These are phyloP conservation scores for Nasonia vitripennis DNA, from an alignment of 1,140 invertebrate genomes.

Conservation along the genomic window DNA sequence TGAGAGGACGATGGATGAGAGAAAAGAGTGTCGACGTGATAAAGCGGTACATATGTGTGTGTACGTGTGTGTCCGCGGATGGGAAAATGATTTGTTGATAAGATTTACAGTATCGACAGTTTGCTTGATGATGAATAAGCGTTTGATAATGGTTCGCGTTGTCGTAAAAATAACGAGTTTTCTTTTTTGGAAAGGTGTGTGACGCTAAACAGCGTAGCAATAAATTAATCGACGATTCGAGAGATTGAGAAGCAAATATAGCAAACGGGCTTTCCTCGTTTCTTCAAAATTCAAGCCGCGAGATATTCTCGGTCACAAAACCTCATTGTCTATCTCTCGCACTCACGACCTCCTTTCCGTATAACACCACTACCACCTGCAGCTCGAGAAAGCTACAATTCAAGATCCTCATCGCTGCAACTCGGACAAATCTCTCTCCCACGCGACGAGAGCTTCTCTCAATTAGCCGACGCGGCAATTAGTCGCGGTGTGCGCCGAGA, in stretches of 20 bases:
- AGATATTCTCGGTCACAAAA: too few species aligned
- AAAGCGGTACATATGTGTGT: constrained; percentile 6
- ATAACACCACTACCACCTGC: not conserved
- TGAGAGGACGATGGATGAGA: constrained; percentile 31
- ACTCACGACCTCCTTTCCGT: not conserved
- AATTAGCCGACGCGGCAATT: not conserved
- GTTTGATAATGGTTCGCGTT: not conserved
- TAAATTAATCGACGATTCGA: too few species aligned
- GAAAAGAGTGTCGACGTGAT: not conserved
- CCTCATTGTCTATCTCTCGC: not conserved
- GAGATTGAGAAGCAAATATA: too few species aligned
- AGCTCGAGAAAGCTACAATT: not conserved
- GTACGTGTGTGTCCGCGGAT: not conserved
- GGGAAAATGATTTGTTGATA: not conserved
- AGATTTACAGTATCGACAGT: not conserved
- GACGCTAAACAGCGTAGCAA: too few species aligned
- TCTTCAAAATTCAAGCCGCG: too few species aligned
- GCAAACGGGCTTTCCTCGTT: too few species aligned
- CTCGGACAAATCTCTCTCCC: not conserved
- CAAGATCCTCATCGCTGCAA: not conserved
- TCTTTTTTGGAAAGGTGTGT: too few species aligned
- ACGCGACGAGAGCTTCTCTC: not conserved
- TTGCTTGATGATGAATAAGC: not conserved
- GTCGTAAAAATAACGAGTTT: too few species aligned
- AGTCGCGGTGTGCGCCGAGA: not conserved